Evolutionary conservation across 2,797 vertebrate species (phyloP).

Genomic region (Perodicticus potto): DNA sequence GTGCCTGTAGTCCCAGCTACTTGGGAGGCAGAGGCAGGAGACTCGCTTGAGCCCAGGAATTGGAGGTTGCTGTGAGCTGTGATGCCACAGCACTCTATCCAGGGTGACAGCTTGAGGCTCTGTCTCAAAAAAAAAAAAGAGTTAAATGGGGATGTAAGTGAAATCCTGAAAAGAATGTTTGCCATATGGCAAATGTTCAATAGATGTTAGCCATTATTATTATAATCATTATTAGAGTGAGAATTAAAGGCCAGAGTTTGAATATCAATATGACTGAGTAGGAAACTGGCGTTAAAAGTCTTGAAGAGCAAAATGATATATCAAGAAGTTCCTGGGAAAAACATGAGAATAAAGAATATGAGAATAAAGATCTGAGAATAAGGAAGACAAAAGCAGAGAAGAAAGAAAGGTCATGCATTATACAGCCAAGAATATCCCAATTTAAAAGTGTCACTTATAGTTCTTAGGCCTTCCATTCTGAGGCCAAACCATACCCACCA

Average conservation of each 20-base stretch:
- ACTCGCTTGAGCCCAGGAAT: no score
- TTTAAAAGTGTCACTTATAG: background rate
- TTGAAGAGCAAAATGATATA: background rate
- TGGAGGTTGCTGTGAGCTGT: no score
- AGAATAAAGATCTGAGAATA: background rate
- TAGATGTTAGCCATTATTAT: background rate
- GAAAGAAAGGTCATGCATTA: background rate
- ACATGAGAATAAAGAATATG: background rate
- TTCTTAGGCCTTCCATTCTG: background rate
- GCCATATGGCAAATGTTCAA: background rate
- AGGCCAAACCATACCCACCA: background rate
- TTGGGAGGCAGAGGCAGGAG: no score
- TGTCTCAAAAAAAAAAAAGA: no score
- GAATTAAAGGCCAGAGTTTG: background rate
- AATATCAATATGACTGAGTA: background rate
- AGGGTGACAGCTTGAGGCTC: no score
- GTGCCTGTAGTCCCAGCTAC: no score
- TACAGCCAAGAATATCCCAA: background rate
- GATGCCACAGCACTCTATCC: no score
- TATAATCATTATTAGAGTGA: background rate
- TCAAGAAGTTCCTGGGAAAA: background rate
- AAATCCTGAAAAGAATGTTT: background rate
- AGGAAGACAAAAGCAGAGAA: background rate
- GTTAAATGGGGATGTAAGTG: background rate
- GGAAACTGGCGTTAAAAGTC: background rate